Evolutionary conservation across 2,797 vertebrate species (phyloP).

Genomic region (Thalassophryne amazonica): DNA sequence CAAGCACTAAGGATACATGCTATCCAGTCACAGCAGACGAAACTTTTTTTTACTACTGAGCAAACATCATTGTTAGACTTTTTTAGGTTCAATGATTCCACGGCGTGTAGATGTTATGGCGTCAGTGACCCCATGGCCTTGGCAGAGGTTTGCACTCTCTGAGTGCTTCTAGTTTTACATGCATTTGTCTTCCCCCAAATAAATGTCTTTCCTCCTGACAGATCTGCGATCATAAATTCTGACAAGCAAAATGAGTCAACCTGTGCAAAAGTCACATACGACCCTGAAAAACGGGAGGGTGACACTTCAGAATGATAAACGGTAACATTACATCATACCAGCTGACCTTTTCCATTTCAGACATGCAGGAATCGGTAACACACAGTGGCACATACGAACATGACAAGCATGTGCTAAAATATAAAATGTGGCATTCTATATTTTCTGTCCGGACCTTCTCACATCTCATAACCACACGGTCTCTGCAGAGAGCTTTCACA

Average conservation of each 20-base stretch:
- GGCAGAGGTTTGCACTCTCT: too few relatives aligned
- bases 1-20: too few relatives aligned
- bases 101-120: too few relatives aligned
- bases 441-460: conserved; percentile 45
- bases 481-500: conserved; percentile 46
- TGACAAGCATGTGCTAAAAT: conserved; percentile 57
- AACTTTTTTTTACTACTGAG: too few relatives aligned
- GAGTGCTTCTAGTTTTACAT: too few relatives aligned
- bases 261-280: not conserved
- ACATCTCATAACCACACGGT: conserved; percentile 66
- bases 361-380: conserved; percentile 43
- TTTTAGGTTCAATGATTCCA: too few relatives aligned
- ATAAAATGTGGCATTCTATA: too few relatives aligned
- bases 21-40: too few relatives aligned
- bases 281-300: not conserved
- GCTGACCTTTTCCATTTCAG: conserved; percentile 19
- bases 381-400: conserved; percentile 30
- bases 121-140: too few relatives aligned
- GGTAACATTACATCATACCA: conserved; percentile 8
- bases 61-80: too few relatives aligned
- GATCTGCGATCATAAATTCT: not conserved
- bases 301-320: conserved; percentile 24
- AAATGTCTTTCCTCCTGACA: not conserved
- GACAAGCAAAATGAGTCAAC: not conserved
- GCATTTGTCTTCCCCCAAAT: not conserved